Evolutionary conservation across 2,888 invertebrate species (phyloP), one percentile per base, ranked within the genome.

Genomic region (Drosophila mimica): DNA sequence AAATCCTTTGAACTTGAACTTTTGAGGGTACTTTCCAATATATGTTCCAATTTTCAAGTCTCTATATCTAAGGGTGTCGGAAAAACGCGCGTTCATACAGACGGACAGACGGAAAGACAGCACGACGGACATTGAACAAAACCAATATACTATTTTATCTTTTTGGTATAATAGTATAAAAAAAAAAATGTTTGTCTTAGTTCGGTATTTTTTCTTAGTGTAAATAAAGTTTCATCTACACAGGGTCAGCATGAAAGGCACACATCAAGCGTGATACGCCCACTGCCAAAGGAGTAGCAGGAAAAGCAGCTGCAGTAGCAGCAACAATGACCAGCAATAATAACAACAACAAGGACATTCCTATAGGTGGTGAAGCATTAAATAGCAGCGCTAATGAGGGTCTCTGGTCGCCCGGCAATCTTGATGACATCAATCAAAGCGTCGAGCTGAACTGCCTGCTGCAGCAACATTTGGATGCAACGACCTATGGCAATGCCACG

Each of bases 401-500:
- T 9, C 68, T 70, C 54, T 89, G 81, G 79, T 77, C 81, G 31
- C 69, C 48, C 15, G 63, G 80, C 77, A 86, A 91, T 81, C 68
- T 91, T 68, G 89, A 91, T 70, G 91, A 83, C 70, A 91, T 92
- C 78, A 91, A 91, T 85, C 91, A 92, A 68, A 92, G 92, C 77
- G 86, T 89, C 59, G 93, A 93, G 72, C 82, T 93, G 72, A 85
- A 91, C 76, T 93, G 93, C 72, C 76, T 92, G 70, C 62, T 93
- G 73, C 91, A 92, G 72, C 91, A 92, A 74, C 91, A 93, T 70
- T 66, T 87, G 51, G 93, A 93, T 67, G 81, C 86, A 67, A 76
- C 83, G 68, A 87, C 89, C 81, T 88, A 88, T 70, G 92, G 91
- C 71, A 92, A 92, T 80, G 80, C 76, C 34, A 91, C 79, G 64